phyloP scores from a whole-genome alignment of 2,797 vertebrate genomes.

The Salarias fasciatus region DNA sequence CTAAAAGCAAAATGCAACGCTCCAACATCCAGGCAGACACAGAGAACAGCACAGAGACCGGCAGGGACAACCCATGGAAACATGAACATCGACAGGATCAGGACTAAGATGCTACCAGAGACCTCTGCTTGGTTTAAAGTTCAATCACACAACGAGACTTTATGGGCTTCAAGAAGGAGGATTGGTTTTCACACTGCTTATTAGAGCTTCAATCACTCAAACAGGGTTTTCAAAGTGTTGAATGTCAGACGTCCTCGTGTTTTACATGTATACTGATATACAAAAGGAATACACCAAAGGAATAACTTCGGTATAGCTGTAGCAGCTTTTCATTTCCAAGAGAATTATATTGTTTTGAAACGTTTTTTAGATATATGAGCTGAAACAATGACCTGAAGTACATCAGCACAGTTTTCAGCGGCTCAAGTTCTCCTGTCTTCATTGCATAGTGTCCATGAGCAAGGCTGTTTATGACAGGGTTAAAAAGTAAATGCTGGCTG shows the following conservation, averaged over 20 bases:
- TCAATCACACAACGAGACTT: constrained; percentile 38
- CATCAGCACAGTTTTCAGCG: background rate
- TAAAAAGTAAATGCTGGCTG: background rate
- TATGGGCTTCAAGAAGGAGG: constrained; percentile 17
- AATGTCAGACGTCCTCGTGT: too few species aligned
- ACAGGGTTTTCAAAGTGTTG: too few species aligned
- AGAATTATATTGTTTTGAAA: too few species aligned
- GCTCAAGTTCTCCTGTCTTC: background rate
- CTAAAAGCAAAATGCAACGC: too few species aligned
- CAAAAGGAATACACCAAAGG: too few species aligned
- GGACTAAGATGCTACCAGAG: too few species aligned
- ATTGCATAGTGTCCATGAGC: too few species aligned
- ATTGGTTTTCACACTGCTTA: constrained; percentile 66
- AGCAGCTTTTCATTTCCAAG: too few species aligned
- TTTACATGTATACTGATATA: too few species aligned
- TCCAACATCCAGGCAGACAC: background rate
- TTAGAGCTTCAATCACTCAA: background rate
- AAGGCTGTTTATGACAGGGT: too few species aligned
- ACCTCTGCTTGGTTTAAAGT: background rate
- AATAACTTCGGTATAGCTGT: too few species aligned
- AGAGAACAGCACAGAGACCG: constrained; percentile 47
- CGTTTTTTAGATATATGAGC: too few species aligned
- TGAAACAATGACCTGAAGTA: background rate
- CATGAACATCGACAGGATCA: background rate
- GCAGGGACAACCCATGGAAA: constrained; percentile 35